These are phyloP conservation scores for Zonotrichia albicollis DNA, from an alignment of 2,797 vertebrate genomes.

Conservation along the genomic window DNA sequence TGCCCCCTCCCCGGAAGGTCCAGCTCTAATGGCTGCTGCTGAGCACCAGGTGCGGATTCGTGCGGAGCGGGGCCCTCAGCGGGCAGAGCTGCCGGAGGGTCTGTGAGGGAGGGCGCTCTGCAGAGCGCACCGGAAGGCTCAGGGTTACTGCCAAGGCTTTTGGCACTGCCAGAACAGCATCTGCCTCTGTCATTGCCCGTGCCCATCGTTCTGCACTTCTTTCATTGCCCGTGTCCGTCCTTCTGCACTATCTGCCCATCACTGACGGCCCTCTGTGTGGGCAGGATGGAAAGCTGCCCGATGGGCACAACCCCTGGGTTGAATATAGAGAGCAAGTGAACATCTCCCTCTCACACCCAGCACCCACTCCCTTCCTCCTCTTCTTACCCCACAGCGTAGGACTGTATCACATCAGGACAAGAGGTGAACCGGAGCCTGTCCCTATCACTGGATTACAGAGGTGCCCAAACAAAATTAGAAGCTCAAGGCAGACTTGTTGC, in stretches of 20 bases:
- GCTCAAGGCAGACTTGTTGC: neutral
- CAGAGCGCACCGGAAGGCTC: neutral
- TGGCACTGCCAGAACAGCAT: neutral
- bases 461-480: neutral
- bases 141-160: neutral
- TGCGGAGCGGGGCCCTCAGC: fast-evolving
- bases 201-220: neutral
- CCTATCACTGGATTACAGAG: neutral
- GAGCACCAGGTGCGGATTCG: neutral
- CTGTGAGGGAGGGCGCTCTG: neutral
- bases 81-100: neutral
- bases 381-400: neutral
- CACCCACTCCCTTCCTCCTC: neutral
- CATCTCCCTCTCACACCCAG: neutral
- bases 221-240: neutral
- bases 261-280: fast-evolving
- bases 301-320: neutral
- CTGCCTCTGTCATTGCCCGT: neutral
- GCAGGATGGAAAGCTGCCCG: neutral
- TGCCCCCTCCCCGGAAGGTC: neutral
- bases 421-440: neutral
- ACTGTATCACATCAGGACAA: neutral
- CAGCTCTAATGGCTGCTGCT: neutral
- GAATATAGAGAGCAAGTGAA: neutral
- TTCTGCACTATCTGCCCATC: neutral